Evolutionary conservation across 2,888 invertebrate genomes (phyloP).

Genomic region (Eupithecia centaureata): DNA sequence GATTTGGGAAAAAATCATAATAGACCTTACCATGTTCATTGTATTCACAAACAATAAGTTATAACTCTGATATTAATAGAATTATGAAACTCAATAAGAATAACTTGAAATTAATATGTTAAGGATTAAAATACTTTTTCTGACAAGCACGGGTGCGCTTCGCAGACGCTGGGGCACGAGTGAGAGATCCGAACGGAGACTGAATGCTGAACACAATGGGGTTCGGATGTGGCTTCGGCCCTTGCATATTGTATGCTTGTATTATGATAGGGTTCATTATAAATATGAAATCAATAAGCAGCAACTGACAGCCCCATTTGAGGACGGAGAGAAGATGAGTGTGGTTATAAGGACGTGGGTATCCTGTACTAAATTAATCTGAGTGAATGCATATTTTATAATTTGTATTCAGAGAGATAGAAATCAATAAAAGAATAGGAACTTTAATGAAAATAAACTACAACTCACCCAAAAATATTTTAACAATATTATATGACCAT

Average conservation of each 20-base stretch:
- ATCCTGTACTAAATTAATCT: neutral
- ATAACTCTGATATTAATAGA: conserved; percentile 65
- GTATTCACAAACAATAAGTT: conserved; percentile 73
- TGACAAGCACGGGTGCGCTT: conserved; percentile 70
- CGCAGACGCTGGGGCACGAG: conserved; percentile 65
- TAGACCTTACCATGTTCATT: conserved; percentile 81
- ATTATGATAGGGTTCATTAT: conserved; percentile 69
- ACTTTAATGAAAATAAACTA: neutral
- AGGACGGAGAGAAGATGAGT: conserved; percentile 20
- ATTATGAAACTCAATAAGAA: conserved; percentile 61
- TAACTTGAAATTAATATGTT: conserved; percentile 59
- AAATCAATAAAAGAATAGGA: neutral
- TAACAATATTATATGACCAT: conserved; percentile 27
- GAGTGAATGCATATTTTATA: neutral
- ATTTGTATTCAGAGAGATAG: neutral
- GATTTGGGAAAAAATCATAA: conserved; percentile 68
- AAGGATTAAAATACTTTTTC: conserved; percentile 57
- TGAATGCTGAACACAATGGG: conserved; percentile 70
- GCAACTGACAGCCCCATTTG: conserved; percentile 29
- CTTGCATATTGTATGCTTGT: conserved; percentile 57
- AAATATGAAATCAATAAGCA: conserved; percentile 69
- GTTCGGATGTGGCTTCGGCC: conserved; percentile 64
- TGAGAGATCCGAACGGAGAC: conserved; percentile 68
- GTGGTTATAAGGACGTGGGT: neutral
- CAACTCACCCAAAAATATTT: conserved; percentile 26